A percentile compares a stretch with the other conserved stretches of the same genome.
These are phyloP conservation scores for Dasyurus viverrinus DNA, from an alignment of 2,113 vertebrate genomes.

Conservation along the genomic window DNA sequence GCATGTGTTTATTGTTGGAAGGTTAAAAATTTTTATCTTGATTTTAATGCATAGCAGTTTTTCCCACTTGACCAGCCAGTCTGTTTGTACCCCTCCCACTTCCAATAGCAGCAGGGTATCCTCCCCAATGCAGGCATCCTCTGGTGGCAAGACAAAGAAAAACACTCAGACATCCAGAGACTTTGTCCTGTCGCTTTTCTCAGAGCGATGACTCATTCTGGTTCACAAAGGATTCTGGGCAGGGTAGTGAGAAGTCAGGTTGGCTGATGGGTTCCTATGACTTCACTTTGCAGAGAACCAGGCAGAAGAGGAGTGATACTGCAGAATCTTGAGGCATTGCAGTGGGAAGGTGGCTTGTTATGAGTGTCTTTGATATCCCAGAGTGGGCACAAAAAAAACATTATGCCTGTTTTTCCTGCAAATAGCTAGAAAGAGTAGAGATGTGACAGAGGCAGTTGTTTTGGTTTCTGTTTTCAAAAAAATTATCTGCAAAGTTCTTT, in stretches of 20 bases:
- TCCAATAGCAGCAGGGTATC: conserved; percentile 57
- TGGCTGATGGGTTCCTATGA: conserved; percentile 84
- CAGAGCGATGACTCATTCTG: conserved; percentile 86
- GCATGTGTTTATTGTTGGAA: conserved; percentile 54
- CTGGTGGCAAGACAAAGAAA: conserved; percentile 84
- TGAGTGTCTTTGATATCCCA: conserved; percentile 68
- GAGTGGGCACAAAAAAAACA: conserved; percentile 54
- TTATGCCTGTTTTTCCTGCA: conserved; percentile 64
- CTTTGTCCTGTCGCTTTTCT: conserved; percentile 79
- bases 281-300: conserved; percentile 87
- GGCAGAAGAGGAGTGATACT: conserved; percentile 82
- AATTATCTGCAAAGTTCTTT: conserved; percentile 48
- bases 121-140: conserved; percentile 72
- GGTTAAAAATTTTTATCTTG: conserved; percentile 67
- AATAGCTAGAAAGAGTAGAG: conserved; percentile 65
- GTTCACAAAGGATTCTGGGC: conserved; percentile 88
- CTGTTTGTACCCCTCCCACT: not conserved
- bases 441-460: conserved; percentile 9
- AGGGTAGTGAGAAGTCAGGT: conserved; percentile 85
- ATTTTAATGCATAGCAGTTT: conserved; percentile 70
- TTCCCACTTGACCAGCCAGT: conserved; percentile 54
- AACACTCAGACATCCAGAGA: conserved; percentile 72
- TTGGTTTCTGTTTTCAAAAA: conserved; percentile 47
- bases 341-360: conserved; percentile 78
- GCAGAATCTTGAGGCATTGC: conserved; percentile 84